phyloP scores from a whole-genome alignment of 2,113 vertebrate genomes.

The Corythaixoides concolor region DNA sequence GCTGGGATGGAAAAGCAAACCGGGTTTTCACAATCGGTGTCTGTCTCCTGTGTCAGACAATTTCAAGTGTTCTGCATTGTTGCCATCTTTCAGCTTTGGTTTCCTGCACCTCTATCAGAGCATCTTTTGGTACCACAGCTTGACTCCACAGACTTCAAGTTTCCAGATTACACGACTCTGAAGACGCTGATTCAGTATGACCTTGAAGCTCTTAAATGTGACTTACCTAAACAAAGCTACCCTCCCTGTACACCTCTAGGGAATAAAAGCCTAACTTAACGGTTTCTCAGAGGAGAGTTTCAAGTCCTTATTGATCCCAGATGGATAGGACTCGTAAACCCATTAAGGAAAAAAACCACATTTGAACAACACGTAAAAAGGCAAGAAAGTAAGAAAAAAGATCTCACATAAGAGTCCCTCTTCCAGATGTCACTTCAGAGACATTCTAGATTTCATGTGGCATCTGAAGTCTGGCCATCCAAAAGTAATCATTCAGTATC shows the following conservation, averaged over 20 bases:
- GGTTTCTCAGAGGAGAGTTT: not conserved
- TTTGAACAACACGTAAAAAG: not conserved
- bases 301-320: not conserved
- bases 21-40: not conserved
- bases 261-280: not conserved
- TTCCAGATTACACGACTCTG: not conserved
- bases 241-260: not conserved
- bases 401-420: not conserved
- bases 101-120: not conserved
- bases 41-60: not conserved
- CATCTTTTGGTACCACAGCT: not conserved
- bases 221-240: not conserved
- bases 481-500: not conserved
- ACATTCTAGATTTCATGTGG: not conserved
- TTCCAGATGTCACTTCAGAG: not conserved
- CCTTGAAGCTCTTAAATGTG: not conserved
- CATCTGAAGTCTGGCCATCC: not conserved
- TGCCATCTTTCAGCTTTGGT: not conserved
- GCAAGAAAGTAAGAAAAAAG: not conserved
- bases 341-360: not conserved
- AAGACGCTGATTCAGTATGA: not conserved
- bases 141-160: not conserved
- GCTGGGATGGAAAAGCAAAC: not conserved
- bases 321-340: not conserved
- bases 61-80: not conserved